Percentiles rank a stretch among this genome's conserved stretches.
These are phyloP conservation scores for Cladopsammia gracilis DNA, from an alignment of 64 coral and sea anemone genomes.

Conservation along the genomic window DNA sequence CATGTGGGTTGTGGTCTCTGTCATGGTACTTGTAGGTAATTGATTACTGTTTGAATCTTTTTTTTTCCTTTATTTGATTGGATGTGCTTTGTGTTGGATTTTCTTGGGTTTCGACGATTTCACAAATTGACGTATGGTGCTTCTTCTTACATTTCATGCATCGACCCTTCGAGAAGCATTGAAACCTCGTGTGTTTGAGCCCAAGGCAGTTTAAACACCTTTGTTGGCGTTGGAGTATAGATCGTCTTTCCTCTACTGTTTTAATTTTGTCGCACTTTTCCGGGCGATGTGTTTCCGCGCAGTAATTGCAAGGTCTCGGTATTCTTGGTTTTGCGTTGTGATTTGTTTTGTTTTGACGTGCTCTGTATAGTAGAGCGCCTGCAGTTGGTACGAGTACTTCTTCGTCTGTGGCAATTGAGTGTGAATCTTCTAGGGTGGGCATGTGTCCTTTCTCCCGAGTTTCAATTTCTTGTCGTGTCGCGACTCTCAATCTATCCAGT, in stretches of 20 bases:
- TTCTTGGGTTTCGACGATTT: not conserved
- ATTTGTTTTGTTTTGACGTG: slow-evolving; percentile 1
- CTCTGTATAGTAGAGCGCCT: not conserved
- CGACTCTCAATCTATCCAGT: slow-evolving; percentile 31
- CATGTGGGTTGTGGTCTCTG: slow-evolving; percentile 18
- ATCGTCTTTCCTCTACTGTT: slow-evolving; percentile 36
- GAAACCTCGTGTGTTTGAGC: slow-evolving; percentile 47
- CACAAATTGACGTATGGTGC: slow-evolving; percentile 73
- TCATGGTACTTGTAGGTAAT: not conserved
- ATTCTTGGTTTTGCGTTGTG: slow-evolving; percentile 1
- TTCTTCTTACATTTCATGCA: slow-evolving; percentile 69
- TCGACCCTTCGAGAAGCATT: slow-evolving; percentile 59
- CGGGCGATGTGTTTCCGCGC: slow-evolving; percentile 53
- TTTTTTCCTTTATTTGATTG: slow-evolving; percentile 10
- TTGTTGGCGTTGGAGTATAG: slow-evolving; percentile 46
- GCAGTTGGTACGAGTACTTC: slow-evolving; percentile 45
- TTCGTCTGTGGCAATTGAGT: not conserved
- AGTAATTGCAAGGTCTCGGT: slow-evolving; percentile 38
- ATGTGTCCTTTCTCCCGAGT: slow-evolving; percentile 47
- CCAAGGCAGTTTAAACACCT: slow-evolving; percentile 58
- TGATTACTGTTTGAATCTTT: not conserved
- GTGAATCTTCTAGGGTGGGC: not conserved
- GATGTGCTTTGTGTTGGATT: slow-evolving; percentile 2
- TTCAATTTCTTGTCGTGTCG: slow-evolving; percentile 54
- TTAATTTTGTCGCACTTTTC: slow-evolving; percentile 35